Evolutionary conservation across 2,888 invertebrate species (phyloP), one percentile per base, ranked within the genome.

Genomic region (Strigamia maritima): DNA sequence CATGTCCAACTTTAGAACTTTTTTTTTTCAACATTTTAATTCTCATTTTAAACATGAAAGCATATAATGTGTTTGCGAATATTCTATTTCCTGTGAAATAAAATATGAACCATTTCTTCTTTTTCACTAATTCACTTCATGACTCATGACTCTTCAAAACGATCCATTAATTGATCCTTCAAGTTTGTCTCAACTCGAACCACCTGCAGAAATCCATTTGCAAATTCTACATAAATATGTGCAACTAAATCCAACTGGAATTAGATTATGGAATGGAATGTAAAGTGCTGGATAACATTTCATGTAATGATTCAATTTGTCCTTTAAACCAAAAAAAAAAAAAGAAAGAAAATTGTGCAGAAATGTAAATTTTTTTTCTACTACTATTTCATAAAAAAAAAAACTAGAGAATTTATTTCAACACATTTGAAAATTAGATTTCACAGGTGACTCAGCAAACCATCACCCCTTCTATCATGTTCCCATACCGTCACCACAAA

Each of bases 401-500:
- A 31, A 31, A 31, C 2, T n/a, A 6, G 14, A 19, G 26, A 65
- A 65, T 65, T 65, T 65, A 65, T 65, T 65, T 65, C 65, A 65
- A 65, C 65, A 65, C 22, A 3, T 24, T 16, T 26, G 3, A 10
- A 65, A 65, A 24, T 65, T 65, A 24, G 24, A 28, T 65, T 65
- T 10, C 65, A 65, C 65, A 65, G 28, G 65, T 65, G 65, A 65
- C 65, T 65, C 65, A 65, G 65, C 65, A 24, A 65, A 65, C 65
- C 65, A 65, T 24, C 65, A 65, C 16, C 28, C 16, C n/a, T n/a
- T n/a, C 6, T 49, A n/a, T 31, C 31, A 31, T 31, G 31, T 31
- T 31, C 31, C 31, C 31, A 31, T 31, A 31, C 31, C 31, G 3
- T 31, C 31, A 31, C 31, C 31, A 31, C 31, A 31, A 31, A 31